Evolutionary conservation across 37 sponge, comb jelly and placozoan species (phyloP).

Genomic region (Petrosia ficiformis): DNA sequence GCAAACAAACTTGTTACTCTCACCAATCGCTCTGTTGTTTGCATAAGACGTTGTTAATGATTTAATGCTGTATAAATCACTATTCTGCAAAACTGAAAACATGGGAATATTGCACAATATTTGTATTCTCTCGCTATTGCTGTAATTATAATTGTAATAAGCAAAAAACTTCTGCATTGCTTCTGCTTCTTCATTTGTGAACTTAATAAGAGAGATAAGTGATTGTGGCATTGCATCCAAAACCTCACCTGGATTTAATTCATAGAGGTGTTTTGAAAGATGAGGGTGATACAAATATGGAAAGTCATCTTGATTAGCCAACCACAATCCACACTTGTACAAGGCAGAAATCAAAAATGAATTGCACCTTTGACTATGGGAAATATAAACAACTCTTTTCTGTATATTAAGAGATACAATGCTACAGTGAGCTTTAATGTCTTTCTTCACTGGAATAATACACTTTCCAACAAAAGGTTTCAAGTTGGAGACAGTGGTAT

Average conservation of each 20-base stretch:
- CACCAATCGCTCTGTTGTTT: background rate
- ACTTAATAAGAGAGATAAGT: background rate
- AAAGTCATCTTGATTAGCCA: background rate
- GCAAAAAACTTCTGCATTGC: background rate
- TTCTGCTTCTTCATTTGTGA: slow-evolving; percentile 29
- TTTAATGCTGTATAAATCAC: background rate
- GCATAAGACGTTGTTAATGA: background rate
- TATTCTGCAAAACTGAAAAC: background rate
- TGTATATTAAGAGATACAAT: too few relatives aligned
- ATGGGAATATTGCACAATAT: background rate
- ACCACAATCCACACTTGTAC: background rate
- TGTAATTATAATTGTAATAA: background rate
- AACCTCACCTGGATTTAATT: background rate
- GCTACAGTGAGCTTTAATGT: too few relatives aligned
- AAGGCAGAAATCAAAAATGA: background rate
- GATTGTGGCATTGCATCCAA: slow-evolving; percentile 4
- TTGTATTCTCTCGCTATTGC: background rate
- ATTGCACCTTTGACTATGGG: too few relatives aligned
- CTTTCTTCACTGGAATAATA: too few relatives aligned
- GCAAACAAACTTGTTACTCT: background rate
- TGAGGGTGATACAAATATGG: background rate
- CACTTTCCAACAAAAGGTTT: too few relatives aligned
- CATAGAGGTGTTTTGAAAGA: background rate
- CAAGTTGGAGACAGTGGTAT: too few relatives aligned
- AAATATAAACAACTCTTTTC: too few relatives aligned